Percentiles rank a stretch among this genome's conserved stretches.
Evolutionary conservation across 2,888 invertebrate genomes (phyloP).

Genomic region (Pammene fasciana): DNA sequence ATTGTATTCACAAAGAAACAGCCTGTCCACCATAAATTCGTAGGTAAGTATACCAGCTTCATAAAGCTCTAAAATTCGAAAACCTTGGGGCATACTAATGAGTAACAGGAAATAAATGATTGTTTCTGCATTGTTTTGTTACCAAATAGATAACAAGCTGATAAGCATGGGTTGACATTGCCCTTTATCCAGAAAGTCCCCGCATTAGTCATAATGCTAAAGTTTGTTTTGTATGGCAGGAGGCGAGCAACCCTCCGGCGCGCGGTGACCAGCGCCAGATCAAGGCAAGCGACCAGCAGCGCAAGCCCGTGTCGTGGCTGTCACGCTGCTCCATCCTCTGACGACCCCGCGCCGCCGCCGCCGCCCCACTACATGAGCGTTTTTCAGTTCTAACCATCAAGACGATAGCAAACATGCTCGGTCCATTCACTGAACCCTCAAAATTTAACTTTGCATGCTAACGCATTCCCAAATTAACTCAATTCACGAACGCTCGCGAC

Average conservation of each 20-base stretch:
- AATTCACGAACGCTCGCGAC: conserved; percentile 28
- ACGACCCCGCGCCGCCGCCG: conserved; percentile 75
- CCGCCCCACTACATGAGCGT: conserved; percentile 46
- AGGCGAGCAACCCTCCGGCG: conserved; percentile 93
- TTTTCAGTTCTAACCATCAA: conserved; percentile 37
- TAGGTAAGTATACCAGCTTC: too few relatives aligned
- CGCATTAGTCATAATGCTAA: background rate
- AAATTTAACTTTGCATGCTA: conserved; percentile 27
- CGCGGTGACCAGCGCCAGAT: conserved; percentile 90
- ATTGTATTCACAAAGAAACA: too few relatives aligned
- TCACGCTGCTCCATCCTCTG: conserved; percentile 94
- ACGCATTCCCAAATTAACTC: conserved; percentile 27
- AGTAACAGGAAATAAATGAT: conserved; percentile 19
- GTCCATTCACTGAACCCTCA: conserved; percentile 18
- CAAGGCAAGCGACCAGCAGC: conserved; percentile 89
- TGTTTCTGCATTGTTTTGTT: background rate
- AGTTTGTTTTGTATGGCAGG: conserved; percentile 76
- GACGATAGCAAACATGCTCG: conserved; percentile 28
- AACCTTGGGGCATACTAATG: background rate
- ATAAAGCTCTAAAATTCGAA: background rate
- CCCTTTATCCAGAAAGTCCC: conserved; percentile 8
- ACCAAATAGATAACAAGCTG: conserved; percentile 13
- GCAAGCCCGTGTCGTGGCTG: conserved; percentile 93
- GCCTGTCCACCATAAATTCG: too few relatives aligned
- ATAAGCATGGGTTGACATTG: background rate